Conservation (phyloP, 2,797 vertebrate species). For the Nyctalus aviator region DNA sequence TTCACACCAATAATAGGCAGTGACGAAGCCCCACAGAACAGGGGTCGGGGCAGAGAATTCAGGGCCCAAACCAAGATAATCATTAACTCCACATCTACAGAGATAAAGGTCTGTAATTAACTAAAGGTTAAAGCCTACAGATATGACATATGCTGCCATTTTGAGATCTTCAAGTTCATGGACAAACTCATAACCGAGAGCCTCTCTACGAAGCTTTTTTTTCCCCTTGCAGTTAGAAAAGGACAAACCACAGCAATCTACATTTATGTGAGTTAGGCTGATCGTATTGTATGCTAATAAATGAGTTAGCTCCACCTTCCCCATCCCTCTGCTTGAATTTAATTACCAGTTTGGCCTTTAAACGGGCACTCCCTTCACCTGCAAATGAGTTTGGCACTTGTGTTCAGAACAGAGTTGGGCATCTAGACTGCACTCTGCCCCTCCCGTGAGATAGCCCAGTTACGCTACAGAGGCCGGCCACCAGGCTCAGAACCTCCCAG, state of each 20-base stretch:
- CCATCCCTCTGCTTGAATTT: neutral
- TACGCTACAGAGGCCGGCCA: neutral
- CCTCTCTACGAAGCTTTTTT: conserved; percentile 22
- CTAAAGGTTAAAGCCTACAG: conserved; percentile 19
- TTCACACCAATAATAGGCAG: neutral
- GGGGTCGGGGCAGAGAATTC: neutral
- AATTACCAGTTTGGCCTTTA: conserved; percentile 49
- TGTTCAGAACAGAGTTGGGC: conserved; percentile 4
- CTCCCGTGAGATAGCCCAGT: neutral
- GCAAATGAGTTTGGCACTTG: conserved; percentile 18
- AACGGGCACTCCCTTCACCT: conserved; percentile 42
- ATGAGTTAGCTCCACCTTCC: neutral
- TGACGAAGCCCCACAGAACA: neutral
- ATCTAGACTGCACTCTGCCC: neutral
- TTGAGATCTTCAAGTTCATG: conserved; percentile 26
- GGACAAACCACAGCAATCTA: neutral
- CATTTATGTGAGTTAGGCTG: conserved; percentile 7
- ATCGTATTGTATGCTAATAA: conserved; percentile 47
- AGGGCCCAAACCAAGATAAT: neutral
- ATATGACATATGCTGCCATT: neutral
- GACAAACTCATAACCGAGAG: conserved; percentile 39
- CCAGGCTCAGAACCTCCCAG: neutral
- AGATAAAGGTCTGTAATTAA: conserved; percentile 1
- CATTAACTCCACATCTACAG: neutral
- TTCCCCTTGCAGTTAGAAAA: conserved; percentile 4